A percentile compares a stretch with the other conserved stretches of the same genome.
These are phyloP conservation scores for Macaria notata DNA, from an alignment of 2,888 invertebrate genomes.

Conservation along the genomic window DNA sequence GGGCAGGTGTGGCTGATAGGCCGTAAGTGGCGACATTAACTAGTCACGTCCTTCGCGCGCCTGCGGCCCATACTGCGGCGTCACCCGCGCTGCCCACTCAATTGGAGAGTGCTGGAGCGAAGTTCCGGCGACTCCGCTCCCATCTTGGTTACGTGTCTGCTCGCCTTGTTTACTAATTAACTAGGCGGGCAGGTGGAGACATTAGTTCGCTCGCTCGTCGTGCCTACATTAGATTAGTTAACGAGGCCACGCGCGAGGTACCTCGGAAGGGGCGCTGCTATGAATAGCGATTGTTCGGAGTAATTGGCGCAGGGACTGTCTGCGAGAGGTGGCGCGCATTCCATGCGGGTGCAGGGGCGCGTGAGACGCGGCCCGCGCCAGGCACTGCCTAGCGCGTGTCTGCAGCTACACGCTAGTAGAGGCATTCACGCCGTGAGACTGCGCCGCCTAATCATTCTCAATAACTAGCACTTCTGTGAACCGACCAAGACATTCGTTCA, in stretches of 20 bases:
- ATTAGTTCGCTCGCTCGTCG: neutral
- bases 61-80: neutral
- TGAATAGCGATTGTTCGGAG: constrained; percentile 5
- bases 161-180: constrained; percentile 8
- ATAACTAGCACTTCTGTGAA: too few species aligned
- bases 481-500: too few species aligned
- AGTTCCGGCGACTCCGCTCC: constrained; percentile 10
- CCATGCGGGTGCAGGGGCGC: constrained; percentile 12
- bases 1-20: constrained; percentile 17
- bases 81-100: constrained; percentile 5
- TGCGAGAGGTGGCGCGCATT: constrained; percentile 5
- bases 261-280: constrained; percentile 4
- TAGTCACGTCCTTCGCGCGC: constrained; percentile 14
- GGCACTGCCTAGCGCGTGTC: constrained; percentile 6
- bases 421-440: too few species aligned
- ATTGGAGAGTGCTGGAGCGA: constrained; percentile 8
- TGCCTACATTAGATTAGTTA: neutral
- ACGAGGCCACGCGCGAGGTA: constrained; percentile 1
- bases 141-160: constrained; percentile 1
- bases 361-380: constrained; percentile 11
- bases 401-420: neutral
- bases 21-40: constrained; percentile 21
- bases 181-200: neutral
- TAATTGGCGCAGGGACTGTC: constrained; percentile 1
- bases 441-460: too few species aligned